Evolutionary conservation across 2,888 invertebrate genomes (phyloP).

Genomic region (Girardia tigrina): DNA sequence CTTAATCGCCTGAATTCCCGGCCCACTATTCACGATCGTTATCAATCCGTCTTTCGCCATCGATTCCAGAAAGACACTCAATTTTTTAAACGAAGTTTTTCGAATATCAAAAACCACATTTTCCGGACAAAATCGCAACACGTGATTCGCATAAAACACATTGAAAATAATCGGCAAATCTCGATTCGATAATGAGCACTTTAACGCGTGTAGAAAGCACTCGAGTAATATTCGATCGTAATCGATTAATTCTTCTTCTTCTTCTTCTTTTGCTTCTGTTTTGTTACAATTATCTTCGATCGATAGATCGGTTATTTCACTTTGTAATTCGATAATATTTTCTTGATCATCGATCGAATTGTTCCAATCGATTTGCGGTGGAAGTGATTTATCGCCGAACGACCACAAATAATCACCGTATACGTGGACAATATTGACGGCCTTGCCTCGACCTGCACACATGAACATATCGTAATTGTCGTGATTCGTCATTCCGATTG

Average conservation of each 20-base stretch:
- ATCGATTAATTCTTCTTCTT: background rate
- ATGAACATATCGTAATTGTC: constrained; percentile 31
- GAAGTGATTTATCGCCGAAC: constrained; percentile 17
- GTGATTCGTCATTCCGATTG: constrained; percentile 6
- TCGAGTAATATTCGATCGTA: constrained; percentile 27
- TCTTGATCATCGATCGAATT: background rate
- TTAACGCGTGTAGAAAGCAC: constrained; percentile 28
- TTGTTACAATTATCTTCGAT: background rate
- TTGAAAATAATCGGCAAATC: constrained; percentile 25
- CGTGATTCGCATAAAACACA: constrained; percentile 30
- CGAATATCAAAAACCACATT: constrained; percentile 8
- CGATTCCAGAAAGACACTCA: background rate
- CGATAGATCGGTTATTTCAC: background rate
- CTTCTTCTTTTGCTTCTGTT: background rate
- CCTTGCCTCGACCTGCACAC: constrained; percentile 28
- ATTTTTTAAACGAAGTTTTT: constrained; percentile 27
- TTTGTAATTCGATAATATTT: background rate
- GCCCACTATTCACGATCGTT: background rate
- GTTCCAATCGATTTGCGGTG: constrained; percentile 3
- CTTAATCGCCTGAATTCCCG: background rate
- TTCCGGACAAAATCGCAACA: constrained; percentile 28
- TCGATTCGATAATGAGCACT: constrained; percentile 27
- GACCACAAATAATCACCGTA: constrained; percentile 25
- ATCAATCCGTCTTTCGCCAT: background rate
- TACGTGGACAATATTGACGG: constrained; percentile 29